Evolutionary conservation across 2,888 invertebrate species (phyloP).

Genomic region (Acanthosepion pharaonis): DNA sequence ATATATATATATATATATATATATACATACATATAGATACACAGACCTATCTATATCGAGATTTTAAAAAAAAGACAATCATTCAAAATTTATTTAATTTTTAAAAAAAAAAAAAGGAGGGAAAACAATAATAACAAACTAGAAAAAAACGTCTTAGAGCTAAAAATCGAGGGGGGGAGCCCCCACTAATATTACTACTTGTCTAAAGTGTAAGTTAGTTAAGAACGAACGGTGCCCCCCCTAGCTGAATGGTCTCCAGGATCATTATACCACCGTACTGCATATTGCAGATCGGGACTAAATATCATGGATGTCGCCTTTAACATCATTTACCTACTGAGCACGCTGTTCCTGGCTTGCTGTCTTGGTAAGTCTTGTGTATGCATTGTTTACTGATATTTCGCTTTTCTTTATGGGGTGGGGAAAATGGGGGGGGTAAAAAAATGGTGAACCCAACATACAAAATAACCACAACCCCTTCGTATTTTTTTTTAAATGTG

Average conservation of each 20-base stretch:
- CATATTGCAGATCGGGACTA: conserved; percentile 40
- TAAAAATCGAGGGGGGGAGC: not conserved
- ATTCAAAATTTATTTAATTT: not conserved
- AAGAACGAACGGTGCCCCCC: conserved; percentile 33
- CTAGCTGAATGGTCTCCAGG: conserved; percentile 41
- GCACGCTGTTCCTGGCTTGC: conserved; percentile 37
- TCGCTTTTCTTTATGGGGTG: not conserved
- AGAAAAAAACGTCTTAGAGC: not conserved
- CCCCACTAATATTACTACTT: not conserved
- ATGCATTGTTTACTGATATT: not conserved
- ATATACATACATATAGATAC: no score
- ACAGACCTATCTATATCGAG: no score
- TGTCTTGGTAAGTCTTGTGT: not conserved
- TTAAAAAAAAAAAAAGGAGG: not conserved
- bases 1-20: no score
- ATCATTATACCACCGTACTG: conserved; percentile 38
- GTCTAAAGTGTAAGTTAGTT: not conserved
- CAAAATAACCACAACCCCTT: no score
- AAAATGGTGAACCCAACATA: not conserved
- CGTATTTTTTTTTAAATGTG: no score
- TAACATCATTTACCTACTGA: conserved; percentile 43
- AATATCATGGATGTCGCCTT: conserved; percentile 14
- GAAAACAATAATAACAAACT: not conserved
- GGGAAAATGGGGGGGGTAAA: not conserved
- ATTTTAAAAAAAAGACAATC: not conserved